These are phyloP conservation scores for Balanococcus diminutus DNA, from an alignment of 2,888 invertebrate species.

Conservation along the genomic window DNA sequence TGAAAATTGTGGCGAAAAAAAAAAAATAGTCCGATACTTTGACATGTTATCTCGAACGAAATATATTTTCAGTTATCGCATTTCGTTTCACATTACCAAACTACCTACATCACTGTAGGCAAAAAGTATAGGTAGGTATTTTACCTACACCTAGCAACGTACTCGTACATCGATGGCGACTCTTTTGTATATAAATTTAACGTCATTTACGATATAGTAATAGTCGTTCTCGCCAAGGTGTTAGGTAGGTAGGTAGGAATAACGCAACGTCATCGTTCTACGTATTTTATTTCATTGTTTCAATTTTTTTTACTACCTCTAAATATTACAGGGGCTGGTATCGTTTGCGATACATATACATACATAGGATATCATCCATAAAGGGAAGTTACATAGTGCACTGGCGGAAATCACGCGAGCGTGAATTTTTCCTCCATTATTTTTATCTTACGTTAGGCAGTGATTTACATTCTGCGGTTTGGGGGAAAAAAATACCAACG, in stretches of 20 bases:
- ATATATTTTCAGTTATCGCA: conserved; percentile 19
- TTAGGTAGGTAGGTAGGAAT: too few species aligned
- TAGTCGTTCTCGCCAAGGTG: background rate
- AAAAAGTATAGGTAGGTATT: background rate
- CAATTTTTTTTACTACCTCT: background rate
- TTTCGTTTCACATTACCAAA: background rate
- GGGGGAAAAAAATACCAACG: background rate
- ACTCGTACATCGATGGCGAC: background rate
- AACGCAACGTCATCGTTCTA: background rate
- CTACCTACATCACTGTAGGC: background rate
- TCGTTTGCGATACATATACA: background rate
- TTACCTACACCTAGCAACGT: background rate
- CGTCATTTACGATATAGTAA: background rate
- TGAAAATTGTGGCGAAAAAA: background rate
- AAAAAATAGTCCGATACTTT: background rate
- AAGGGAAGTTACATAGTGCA: background rate
- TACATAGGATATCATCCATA: background rate
- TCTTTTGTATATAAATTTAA: background rate
- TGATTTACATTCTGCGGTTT: conserved; percentile 15
- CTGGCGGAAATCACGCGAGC: background rate
- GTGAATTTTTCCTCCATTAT: conserved; percentile 17
- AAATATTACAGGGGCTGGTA: too few species aligned
- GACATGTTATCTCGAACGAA: conserved; percentile 9
- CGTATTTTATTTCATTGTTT: background rate
- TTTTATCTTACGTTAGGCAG: background rate